Conservation (phyloP, 2,113 vertebrate species). For the Electrona antarctica region DNA sequence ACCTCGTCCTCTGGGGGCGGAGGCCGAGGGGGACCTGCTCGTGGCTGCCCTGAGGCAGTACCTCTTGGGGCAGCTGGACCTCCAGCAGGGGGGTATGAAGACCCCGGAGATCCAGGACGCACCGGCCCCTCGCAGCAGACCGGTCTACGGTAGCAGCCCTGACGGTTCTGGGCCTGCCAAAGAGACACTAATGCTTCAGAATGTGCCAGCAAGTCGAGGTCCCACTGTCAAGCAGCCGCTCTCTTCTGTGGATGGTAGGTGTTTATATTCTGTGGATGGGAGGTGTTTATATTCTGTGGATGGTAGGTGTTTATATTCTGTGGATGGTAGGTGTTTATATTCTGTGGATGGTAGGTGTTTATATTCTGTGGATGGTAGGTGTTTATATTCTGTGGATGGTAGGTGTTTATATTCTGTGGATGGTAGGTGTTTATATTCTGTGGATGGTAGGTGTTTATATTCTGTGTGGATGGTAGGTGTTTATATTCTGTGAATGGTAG, state of each 20-base stretch:
- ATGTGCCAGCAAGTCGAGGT: conserved; percentile 47
- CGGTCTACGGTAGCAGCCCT: conserved; percentile 44
- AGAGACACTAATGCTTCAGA: conserved; percentile 48
- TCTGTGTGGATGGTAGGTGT: no score
- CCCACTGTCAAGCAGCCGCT: conserved; percentile 66
- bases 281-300: no score
- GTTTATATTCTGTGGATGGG: no score
- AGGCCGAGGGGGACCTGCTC: conserved; percentile 66
- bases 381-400: no score
- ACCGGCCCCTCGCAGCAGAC: conserved; percentile 33
- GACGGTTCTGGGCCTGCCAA: conserved; percentile 45
- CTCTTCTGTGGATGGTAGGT: conserved; percentile 83
- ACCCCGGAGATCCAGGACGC: conserved; percentile 33
- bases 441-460: no score
- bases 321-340: no score
- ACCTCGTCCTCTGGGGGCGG: conserved; percentile 27
- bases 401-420: no score
- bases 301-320: no score
- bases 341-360: no score
- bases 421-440: no score
- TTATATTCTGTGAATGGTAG: no score
- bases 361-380: no score
- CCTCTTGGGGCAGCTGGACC: conserved; percentile 69
- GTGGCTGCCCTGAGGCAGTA: conserved; percentile 76
- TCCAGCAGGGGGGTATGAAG: conserved; percentile 35